phyloP scores from a whole-genome alignment of 2,888 invertebrate genomes.

The Ichneumoninae sp. region DNA sequence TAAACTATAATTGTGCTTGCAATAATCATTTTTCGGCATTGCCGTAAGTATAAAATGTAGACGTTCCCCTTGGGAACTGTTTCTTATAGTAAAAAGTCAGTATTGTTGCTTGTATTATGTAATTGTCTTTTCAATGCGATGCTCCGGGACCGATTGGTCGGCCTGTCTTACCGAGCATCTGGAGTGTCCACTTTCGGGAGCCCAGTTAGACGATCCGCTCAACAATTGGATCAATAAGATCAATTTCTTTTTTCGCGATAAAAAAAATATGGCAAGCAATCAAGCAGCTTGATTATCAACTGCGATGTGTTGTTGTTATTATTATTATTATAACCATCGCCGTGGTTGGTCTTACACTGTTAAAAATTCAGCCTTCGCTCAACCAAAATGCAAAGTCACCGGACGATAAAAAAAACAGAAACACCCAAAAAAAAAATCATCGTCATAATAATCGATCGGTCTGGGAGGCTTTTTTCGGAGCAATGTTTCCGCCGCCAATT shows the following conservation, averaged over 20 bases:
- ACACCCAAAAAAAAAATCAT: conserved; percentile 37
- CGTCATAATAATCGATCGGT: neutral
- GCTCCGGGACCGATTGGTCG: neutral
- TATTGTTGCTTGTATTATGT: too few species aligned
- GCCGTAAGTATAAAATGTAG: too few species aligned
- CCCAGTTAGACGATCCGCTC: conserved; percentile 53
- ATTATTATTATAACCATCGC: too few species aligned
- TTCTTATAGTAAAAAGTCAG: too few species aligned
- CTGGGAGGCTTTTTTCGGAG: conserved; percentile 12
- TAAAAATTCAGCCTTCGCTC: too few species aligned
- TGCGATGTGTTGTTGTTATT: too few species aligned
- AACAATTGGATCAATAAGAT: conserved; percentile 47
- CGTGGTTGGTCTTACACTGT: too few species aligned
- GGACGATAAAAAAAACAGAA: neutral
- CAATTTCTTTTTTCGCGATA: neutral
- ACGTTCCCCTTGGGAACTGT: too few species aligned
- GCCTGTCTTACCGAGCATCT: conserved; percentile 13
- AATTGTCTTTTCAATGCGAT: too few species aligned
- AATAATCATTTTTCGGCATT: too few species aligned
- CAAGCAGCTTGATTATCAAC: neutral
- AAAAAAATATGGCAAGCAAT: neutral
- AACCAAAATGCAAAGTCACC: too few species aligned
- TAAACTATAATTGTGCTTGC: too few species aligned
- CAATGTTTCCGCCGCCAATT: neutral
- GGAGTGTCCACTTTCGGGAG: conserved; percentile 32